Conservation (phyloP, 2,113 vertebrate species). For the Psilopogon haemacephalus region DNA sequence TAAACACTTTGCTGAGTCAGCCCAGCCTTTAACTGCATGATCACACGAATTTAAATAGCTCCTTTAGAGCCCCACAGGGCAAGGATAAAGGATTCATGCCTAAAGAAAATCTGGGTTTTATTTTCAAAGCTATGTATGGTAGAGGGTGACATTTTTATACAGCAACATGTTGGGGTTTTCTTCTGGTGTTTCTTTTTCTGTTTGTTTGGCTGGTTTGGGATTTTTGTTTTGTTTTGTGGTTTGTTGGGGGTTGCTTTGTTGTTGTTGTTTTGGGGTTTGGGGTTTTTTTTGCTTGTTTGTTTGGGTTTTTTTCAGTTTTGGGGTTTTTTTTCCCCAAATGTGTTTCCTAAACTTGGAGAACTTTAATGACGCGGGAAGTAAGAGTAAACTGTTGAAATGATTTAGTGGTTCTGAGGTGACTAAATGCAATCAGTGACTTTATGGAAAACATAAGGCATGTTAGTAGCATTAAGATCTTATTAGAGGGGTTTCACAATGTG, state of each 20-base stretch:
- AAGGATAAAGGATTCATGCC: conserved; percentile 28
- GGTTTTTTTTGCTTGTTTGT: too few species aligned
- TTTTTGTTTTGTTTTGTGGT: neutral
- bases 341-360: conserved; percentile 29
- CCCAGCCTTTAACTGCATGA: neutral
- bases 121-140: conserved; percentile 37
- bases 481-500: conserved; percentile 25
- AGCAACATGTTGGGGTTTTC: neutral
- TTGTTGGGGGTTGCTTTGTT: too few species aligned
- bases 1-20: conserved; percentile 59
- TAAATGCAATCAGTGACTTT: conserved; percentile 3
- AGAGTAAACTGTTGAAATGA: conserved; percentile 35
- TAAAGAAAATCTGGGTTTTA: conserved; percentile 35
- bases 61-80: conserved; percentile 8
- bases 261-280: too few species aligned
- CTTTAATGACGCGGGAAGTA: neutral
- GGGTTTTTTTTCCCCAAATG: neutral
- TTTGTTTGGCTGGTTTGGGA: too few species aligned
- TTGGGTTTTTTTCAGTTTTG: too few species aligned
- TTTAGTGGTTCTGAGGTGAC: conserved; percentile 6
- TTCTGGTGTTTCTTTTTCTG: neutral
- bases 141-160: conserved; percentile 46
- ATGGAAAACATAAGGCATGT: neutral
- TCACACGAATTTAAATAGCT: conserved; percentile 13
- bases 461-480: conserved; percentile 32